Evolutionary conservation across 2,113 vertebrate species (phyloP), one percentile per base, ranked within the genome.

Genomic region (Mesocricetus auratus): DNA sequence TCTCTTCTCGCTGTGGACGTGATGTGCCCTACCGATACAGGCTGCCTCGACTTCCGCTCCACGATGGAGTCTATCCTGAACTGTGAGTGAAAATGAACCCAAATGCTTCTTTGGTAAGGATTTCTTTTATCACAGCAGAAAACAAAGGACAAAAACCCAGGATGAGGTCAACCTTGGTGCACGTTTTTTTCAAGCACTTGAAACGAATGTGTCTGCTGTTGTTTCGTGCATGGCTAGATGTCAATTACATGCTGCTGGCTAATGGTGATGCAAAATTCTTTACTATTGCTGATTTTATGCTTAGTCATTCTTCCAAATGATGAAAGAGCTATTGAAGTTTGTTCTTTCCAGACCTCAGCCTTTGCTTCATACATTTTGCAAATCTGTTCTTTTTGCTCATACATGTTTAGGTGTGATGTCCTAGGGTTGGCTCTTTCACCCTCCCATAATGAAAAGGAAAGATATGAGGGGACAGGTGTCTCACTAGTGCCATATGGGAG

Each of bases 361-460:
- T 90, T 93, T 56, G 16, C 71, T 81, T 93, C 58, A 29, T 11
- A 11, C 26, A 39, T 81, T 96, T 96, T 69, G 22, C 47, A 93
- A 1, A 22, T 68, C 56, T 90, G 0, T 77, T 53, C 36, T 88
- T 77, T 60, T 60, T 36, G 11, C 66, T 42, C 1, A 17, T 45
- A 47, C 42, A 8, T 45, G 45, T 75, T 85, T 69, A 81, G 29
- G 22, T 95, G 26, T 56, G 39, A 77, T 33, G 60, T 95, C 77
- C 89, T 92, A 47, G 62, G 50, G 53, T 19, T 73, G 24, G 9
- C 39, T 74, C 31, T 45, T 60, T 75, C 62, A 9, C 45, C 11
- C 24, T 71, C 71, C 71, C 33, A 33, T 26, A 87, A 86, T 77
- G 47, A 68, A 89, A 91, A 75, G 50, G 50, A 58, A 74, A 79